phyloP scores from a whole-genome alignment of 2,888 invertebrate genomes.

The Tenthredo notha region DNA sequence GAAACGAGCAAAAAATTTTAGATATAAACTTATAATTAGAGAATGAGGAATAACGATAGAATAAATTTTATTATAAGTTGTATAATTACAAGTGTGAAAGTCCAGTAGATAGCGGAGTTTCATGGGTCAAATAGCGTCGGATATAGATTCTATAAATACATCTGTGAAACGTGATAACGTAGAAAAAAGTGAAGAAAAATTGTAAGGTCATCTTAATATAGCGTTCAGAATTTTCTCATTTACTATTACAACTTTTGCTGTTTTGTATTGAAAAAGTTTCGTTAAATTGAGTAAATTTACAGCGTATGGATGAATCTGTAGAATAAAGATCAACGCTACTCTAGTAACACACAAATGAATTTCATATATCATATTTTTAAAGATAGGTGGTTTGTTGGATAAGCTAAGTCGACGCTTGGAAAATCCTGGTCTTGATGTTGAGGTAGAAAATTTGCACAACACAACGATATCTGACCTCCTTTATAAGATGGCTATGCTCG shows the following conservation, averaged over 20 bases:
- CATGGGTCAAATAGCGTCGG: constrained; percentile 16
- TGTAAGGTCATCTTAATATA: constrained; percentile 44
- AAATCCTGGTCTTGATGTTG: constrained; percentile 73
- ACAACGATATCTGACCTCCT: constrained; percentile 77
- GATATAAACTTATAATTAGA: not conserved
- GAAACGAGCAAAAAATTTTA: not conserved
- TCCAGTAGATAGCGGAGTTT: constrained; percentile 34
- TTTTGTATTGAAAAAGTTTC: not conserved
- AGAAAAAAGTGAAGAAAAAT: not conserved
- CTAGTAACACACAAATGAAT: not conserved
- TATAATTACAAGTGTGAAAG: constrained; percentile 15
- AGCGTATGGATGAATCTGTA: not conserved
- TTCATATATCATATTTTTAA: not conserved
- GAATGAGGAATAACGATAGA: not conserved
- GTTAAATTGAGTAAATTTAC: not conserved
- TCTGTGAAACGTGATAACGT: not conserved
- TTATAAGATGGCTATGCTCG: constrained; percentile 76
- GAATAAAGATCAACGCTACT: not conserved
- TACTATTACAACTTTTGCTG: not conserved
- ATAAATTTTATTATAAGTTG: not conserved
- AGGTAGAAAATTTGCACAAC: constrained; percentile 76
- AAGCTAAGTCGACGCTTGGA: constrained; percentile 74
- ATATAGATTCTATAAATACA: constrained; percentile 34
- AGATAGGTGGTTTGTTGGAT: constrained; percentile 73
- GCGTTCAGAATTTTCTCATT: not conserved